Evolutionary conservation across 2,888 invertebrate species (phyloP), one percentile per base, ranked within the genome.

Genomic region (Leptinotarsa tumamoca): DNA sequence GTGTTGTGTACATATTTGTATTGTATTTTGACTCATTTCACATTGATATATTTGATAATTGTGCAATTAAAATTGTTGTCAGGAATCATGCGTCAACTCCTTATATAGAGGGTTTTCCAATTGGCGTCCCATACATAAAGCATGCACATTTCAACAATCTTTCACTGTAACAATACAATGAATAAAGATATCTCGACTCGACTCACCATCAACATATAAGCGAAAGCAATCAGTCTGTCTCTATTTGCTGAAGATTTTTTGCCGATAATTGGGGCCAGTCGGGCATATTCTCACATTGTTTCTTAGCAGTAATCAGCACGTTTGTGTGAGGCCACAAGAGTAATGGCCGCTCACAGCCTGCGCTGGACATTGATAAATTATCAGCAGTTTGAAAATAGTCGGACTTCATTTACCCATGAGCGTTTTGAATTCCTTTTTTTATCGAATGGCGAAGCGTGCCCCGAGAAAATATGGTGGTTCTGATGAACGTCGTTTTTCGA

Each of bases 331-430:
- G 84, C 84, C 84, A 70, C 74, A 82, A 86, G 85, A 86, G 84
- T 85, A 86, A 86, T 86, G 83, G 85, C 85, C 84, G 71, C 68
- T 73, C 63, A 50, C 54, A 83, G 81, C 71, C 84, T 82, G 84
- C 80, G 78, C 74, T 75, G 79, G 86, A 86, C 86, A 80, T 85
- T 86, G 86, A 86, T 86, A 86, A 86, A 86, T 86, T 85, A 86
- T 83, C 85, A 83, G 82, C 84, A 83, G 83, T 84, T 85, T 80
- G 85, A 86, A 86, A 86, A 86, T 86, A 85, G 83, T 86, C 84
- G 84, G 84, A 84, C 85, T 85, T 86, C 85, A 85, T 86, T 85
- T 85, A 82, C 81, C 85, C 85, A 80, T 78, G 81, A 84, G 84
- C 84, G 82, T 78, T 86, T 85, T 82, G 82, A 84, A 86, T 86